These are phyloP conservation scores for Characodon lateralis DNA, from an alignment of 2,797 vertebrate genomes.

Conservation along the genomic window DNA sequence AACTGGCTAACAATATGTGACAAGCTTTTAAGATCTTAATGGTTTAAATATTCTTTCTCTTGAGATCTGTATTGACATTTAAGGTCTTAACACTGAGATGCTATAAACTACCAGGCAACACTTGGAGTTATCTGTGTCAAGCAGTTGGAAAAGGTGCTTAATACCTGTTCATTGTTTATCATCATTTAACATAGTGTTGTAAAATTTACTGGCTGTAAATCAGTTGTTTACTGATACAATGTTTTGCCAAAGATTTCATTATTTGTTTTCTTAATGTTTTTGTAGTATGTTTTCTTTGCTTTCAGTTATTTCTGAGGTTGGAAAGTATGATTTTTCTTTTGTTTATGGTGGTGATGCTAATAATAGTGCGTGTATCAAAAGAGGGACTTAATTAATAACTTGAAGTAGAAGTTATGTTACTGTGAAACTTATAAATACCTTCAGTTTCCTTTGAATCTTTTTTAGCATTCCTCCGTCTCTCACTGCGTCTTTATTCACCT, in stretches of 20 bases:
- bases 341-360: background rate
- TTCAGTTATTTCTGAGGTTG: conserved; percentile 17
- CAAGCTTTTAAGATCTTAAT: conserved; percentile 66
- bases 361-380: conserved; percentile 12
- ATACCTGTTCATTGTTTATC: conserved; percentile 28
- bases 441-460: conserved; percentile 5
- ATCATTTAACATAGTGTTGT: conserved; percentile 26
- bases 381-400: conserved; percentile 43
- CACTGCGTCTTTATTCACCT: conserved; percentile 8
- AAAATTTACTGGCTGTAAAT: conserved; percentile 26
- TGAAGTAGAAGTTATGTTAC: conserved; percentile 24
- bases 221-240: conserved; percentile 12
- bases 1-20: conserved; percentile 74
- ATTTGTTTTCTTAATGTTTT: background rate
- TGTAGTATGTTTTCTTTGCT: background rate
- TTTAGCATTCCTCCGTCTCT: conserved; percentile 25
- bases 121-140: conserved; percentile 64
- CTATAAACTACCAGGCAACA: conserved; percentile 65
- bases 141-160: conserved; percentile 37
- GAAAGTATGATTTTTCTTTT: conserved; percentile 14
- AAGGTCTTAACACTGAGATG: conserved; percentile 60
- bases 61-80: conserved; percentile 70
- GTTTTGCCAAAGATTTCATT: background rate
- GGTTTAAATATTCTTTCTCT: conserved; percentile 64
- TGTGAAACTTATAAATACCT: conserved; percentile 19